phyloP scores from a whole-genome alignment of 1,140 invertebrate genomes.

The Scaptodrosophila lebanonensis region DNA sequence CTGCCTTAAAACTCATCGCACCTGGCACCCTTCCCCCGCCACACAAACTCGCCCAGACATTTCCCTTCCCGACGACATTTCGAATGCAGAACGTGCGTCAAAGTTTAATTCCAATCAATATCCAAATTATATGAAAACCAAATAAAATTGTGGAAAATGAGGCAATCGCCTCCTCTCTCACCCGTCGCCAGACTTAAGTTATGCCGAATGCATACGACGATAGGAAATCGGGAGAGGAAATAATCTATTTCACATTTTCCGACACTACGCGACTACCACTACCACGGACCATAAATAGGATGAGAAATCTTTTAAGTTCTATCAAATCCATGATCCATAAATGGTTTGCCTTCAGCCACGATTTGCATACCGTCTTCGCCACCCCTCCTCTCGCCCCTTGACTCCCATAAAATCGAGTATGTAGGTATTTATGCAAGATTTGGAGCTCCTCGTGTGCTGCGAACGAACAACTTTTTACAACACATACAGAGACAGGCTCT shows the following conservation, averaged over 20 bases:
- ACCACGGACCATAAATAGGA: conserved; percentile 20
- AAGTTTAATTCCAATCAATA: conserved; percentile 72
- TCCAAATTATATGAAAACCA: conserved; percentile 68
- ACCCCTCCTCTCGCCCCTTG: too few species aligned
- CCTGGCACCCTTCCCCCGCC: neutral
- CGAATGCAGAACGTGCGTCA: conserved; percentile 48
- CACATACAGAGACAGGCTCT: too few species aligned
- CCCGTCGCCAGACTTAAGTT: neutral
- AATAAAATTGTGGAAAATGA: conserved; percentile 56
- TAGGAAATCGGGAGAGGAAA: neutral
- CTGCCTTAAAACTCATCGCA: conserved; percentile 44
- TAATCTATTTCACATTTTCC: conserved; percentile 59
- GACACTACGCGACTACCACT: conserved; percentile 14
- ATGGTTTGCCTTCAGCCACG: conserved; percentile 4
- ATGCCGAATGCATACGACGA: neutral
- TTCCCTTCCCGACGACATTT: too few species aligned
- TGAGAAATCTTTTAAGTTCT: conserved; percentile 24
- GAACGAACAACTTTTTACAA: too few species aligned
- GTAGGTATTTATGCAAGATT: conserved; percentile 46
- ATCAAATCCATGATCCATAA: conserved; percentile 8
- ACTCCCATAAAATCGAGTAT: conserved; percentile 34
- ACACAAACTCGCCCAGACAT: too few species aligned
- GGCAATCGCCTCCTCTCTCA: conserved; percentile 33
- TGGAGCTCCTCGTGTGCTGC: too few species aligned
- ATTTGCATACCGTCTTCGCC: conserved; percentile 43